Evolutionary conservation across 2,797 vertebrate genomes (phyloP).

Genomic region (Ibycter americanus): DNA sequence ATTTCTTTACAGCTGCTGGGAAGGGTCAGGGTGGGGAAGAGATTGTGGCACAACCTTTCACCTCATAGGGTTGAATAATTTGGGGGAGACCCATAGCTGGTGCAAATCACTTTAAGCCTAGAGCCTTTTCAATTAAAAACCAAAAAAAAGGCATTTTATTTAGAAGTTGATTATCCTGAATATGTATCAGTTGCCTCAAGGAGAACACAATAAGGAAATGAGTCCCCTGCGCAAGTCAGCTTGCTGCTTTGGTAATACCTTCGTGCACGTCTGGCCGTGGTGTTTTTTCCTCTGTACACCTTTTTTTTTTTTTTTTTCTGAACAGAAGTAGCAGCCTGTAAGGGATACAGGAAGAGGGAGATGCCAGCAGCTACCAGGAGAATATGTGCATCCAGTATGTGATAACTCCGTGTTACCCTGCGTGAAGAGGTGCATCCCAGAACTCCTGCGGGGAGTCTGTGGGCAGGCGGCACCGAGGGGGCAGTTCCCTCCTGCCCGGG

Average conservation of each 20-base stretch:
- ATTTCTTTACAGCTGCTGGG: neutral
- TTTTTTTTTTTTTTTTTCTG: neutral
- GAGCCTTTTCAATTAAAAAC: neutral
- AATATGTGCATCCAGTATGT: rapidly evolving
- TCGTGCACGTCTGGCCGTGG: neutral
- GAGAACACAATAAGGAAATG: neutral
- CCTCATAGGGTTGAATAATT: neutral
- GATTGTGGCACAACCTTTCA: neutral
- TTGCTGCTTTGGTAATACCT: neutral
- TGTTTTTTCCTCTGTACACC: neutral
- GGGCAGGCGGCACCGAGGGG: neutral
- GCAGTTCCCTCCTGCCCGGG: neutral
- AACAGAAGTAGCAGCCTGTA: neutral
- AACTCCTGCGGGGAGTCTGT: rapidly evolving
- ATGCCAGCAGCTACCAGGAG: neutral
- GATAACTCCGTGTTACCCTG: neutral
- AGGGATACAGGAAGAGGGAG: neutral
- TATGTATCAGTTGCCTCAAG: neutral
- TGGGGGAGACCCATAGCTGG: neutral
- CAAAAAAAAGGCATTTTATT: neutral
- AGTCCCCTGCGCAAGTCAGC: neutral
- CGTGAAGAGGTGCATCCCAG: neutral
- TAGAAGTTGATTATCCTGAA: neutral
- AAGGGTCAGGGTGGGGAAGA: neutral
- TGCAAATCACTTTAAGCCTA: neutral